These are phyloP conservation scores for Malthinus flaveolus DNA, from an alignment of 2,888 invertebrate species.

Conservation along the genomic window DNA sequence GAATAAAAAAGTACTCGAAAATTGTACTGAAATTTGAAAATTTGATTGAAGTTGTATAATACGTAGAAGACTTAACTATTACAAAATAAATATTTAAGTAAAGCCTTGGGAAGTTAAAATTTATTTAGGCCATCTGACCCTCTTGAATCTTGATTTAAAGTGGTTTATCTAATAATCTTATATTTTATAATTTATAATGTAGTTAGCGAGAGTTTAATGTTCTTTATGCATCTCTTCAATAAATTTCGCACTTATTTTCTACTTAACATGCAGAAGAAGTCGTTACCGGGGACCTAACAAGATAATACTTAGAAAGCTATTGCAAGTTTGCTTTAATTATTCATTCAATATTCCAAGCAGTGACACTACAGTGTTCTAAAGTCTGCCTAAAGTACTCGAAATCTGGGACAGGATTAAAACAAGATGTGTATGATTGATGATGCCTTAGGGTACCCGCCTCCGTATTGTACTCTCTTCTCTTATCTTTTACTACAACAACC, in stretches of 20 bases:
- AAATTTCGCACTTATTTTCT: conserved; percentile 14
- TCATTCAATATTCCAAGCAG: conserved; percentile 23
- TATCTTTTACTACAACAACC: conserved; percentile 19
- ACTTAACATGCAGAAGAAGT: conserved; percentile 18
- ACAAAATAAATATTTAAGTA: too few relatives aligned
- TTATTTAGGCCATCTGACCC: not conserved
- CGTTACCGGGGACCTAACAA: conserved; percentile 13
- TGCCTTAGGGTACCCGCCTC: conserved; percentile 14
- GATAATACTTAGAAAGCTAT: conserved; percentile 18
- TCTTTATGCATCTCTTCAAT: conserved; percentile 9
- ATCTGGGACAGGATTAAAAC: conserved; percentile 23
- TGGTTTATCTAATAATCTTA: not conserved
- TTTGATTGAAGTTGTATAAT: too few relatives aligned
- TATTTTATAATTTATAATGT: conserved; percentile 1
- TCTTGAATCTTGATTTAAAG: not conserved
- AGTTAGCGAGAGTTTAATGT: conserved; percentile 9
- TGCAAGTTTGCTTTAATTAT: conserved; percentile 20
- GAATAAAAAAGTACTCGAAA: too few relatives aligned
- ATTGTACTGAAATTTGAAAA: too few relatives aligned
- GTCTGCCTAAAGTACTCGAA: conserved; percentile 19
- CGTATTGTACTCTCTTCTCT: conserved; percentile 2
- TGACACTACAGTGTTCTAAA: conserved; percentile 20
- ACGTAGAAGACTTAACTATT: too few relatives aligned
- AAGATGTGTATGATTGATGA: conserved; percentile 22
- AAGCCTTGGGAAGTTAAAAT: too few relatives aligned